Percentiles rank a stretch among this genome's conserved stretches.
Conservation (phyloP, 2,888 invertebrate species). For the Trisateles emortualis region DNA sequence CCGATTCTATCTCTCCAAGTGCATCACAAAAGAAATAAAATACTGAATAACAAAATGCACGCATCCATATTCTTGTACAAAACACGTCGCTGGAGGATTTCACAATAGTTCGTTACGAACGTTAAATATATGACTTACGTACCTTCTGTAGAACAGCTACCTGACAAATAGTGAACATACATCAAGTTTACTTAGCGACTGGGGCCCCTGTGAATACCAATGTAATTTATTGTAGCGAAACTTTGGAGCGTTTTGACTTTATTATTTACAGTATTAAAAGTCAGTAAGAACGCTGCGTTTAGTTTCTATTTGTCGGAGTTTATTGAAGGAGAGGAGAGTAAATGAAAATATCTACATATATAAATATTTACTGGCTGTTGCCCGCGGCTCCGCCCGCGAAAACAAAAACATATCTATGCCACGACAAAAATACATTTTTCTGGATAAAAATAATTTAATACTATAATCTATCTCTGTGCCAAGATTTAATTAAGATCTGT, state of each 20-base stretch:
- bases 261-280: constrained; percentile 25
- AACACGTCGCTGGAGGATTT: constrained; percentile 1
- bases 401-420: no score
- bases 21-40: constrained; percentile 6
- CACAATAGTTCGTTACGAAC: constrained; percentile 15
- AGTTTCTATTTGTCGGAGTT: background rate
- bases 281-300: background rate
- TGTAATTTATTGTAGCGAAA: constrained; percentile 43
- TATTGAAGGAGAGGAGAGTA: no score
- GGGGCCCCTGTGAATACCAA: constrained; percentile 33
- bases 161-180: constrained; percentile 44
- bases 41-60: constrained; percentile 13
- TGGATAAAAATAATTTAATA: no score
- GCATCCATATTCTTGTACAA: constrained; percentile 10
- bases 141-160: constrained; percentile 1
- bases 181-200: constrained; percentile 45
- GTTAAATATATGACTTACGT: background rate
- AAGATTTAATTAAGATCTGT: no score
- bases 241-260: constrained; percentile 47
- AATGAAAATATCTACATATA: no score
- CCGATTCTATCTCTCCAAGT: constrained; percentile 4
- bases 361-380: no score
- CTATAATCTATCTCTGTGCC: no score
- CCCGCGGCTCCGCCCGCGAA: no score
- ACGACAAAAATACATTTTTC: no score